These are phyloP conservation scores for Drosophila melanosoma DNA, from an alignment of 2,888 invertebrate genomes.

Conservation along the genomic window DNA sequence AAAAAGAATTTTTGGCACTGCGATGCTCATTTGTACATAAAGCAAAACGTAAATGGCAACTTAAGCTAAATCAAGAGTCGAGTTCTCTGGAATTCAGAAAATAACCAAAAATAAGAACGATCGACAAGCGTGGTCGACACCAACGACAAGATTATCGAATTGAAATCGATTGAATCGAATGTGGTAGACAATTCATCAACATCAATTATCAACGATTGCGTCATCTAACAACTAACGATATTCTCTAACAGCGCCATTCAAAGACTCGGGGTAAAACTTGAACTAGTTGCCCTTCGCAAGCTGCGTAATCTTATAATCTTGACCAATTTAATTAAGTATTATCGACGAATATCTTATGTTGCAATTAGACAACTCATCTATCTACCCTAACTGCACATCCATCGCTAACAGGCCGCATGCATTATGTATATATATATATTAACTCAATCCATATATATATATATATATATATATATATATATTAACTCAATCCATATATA, in stretches of 20 bases:
- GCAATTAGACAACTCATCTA: background rate
- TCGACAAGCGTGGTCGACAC: background rate
- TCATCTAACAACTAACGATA: conserved; percentile 3
- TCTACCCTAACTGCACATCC: background rate
- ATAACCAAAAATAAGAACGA: background rate
- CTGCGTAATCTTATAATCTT: conserved; percentile 1
- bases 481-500: background rate
- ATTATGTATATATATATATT: conserved; percentile 5
- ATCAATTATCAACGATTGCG: conserved; percentile 3
- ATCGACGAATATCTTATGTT: background rate
- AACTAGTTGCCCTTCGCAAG: conserved; percentile 18
- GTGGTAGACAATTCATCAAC: conserved; percentile 9
- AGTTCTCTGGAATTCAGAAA: background rate
- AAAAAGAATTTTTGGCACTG: conserved; percentile 1
- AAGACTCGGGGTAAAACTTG: conserved; percentile 15
- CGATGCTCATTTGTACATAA: conserved; percentile 1
- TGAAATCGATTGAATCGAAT: conserved; percentile 6
- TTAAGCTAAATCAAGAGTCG: background rate
- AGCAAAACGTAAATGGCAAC: conserved; percentile 1
- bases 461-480: conserved; percentile 2
- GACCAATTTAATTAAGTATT: background rate
- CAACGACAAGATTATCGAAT: background rate
- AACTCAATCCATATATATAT: background rate
- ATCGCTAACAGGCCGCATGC: background rate
- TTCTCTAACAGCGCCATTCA: conserved; percentile 5